Percentiles rank a stretch among this genome's conserved stretches.
phyloP scores from a whole-genome alignment of 1,140 invertebrate genomes.

The fruit fly (Drosophila melanogaster) region Release_6_plus_ISO1_MT NT_037436.4:479001-479500 shows the following conservation, averaged over 20 bases:
- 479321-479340: not conserved
- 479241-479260: too few species aligned
- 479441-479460: not conserved
- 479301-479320: not conserved
- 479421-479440: constrained; percentile 5
- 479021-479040: constrained; percentile 44
- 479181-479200: not conserved
- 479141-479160: not conserved
- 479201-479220: not conserved
- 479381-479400: constrained; percentile 20
- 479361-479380: not conserved
- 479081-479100: not conserved
- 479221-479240: not conserved
- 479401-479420: constrained; percentile 18
- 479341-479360: not conserved
- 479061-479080: constrained; percentile 6
- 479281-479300: not conserved
- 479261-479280: too few species aligned
- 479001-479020: constrained; percentile 28
- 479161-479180: constrained; percentile 3
- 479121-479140: not conserved
- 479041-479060: constrained; percentile 3
- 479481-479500: constrained; percentile 9
- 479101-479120: not conserved
- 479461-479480: constrained; percentile 23